These are phyloP conservation scores for Tachysurus vachellii DNA, from an alignment of 2,113 vertebrate species.

Conservation along the genomic window DNA sequence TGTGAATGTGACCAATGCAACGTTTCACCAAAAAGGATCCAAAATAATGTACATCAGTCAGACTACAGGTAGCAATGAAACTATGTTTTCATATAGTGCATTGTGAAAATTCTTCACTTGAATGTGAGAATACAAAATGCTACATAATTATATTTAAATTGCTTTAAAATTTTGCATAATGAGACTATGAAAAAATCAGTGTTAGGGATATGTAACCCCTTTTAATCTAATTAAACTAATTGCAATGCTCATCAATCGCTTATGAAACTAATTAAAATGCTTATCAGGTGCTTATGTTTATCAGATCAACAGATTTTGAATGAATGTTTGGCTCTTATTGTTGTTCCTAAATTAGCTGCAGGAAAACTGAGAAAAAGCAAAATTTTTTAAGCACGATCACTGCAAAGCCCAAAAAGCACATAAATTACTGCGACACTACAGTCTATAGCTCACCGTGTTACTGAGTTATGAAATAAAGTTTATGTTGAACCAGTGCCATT, in stretches of 20 bases:
- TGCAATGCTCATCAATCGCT: neutral
- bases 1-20: neutral
- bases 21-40: neutral
- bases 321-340: constrained; percentile 49
- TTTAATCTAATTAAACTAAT: constrained; percentile 24
- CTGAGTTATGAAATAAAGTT: neutral
- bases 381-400: neutral
- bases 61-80: neutral
- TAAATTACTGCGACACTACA: neutral
- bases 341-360: neutral
- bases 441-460: neutral
- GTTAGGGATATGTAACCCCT: neutral
- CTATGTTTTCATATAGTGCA: neutral
- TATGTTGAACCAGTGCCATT: neutral
- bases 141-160: too few relatives aligned
- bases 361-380: neutral
- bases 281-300: neutral
- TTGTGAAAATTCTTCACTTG: neutral
- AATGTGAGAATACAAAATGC: neutral
- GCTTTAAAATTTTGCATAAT: neutral
- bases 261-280: neutral
- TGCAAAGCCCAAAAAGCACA: neutral
- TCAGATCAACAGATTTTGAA: constrained; percentile 58
- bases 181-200: neutral
- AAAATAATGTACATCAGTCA: neutral